A percentile compares a stretch with the other conserved stretches of the same genome.
phyloP scores from a whole-genome alignment of 2,797 vertebrate species.

The Chaenodraco wilsoni region DNA sequence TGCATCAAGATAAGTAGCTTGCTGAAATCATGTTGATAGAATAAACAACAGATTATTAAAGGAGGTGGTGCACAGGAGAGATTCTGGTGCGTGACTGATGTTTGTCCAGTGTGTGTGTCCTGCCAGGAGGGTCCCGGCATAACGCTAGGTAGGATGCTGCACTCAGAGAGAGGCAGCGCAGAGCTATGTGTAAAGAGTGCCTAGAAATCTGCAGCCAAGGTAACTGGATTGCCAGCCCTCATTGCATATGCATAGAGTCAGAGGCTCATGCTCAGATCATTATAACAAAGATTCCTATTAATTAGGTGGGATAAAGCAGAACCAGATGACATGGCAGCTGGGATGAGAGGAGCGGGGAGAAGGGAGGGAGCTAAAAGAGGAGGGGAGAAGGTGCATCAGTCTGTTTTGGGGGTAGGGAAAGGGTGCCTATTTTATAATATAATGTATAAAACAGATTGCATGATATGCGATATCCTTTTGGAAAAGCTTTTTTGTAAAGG shows the following conservation, averaged over 20 bases:
- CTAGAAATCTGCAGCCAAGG: conserved; percentile 73
- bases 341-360: conserved; percentile 73
- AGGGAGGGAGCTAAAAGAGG: conserved; percentile 59
- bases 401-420: conserved; percentile 46
- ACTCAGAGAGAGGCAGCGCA: conserved; percentile 35
- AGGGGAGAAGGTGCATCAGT: conserved; percentile 64
- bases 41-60: conserved; percentile 89
- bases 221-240: conserved; percentile 72
- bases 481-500: neutral
- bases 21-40: conserved; percentile 88
- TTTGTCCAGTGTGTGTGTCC: conserved; percentile 48
- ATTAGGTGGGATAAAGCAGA: conserved; percentile 86
- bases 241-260: conserved; percentile 84
- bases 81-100: conserved; percentile 54
- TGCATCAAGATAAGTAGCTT: conserved; percentile 89
- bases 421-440: conserved; percentile 29
- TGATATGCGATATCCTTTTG: conserved; percentile 19
- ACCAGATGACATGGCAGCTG: conserved; percentile 82
- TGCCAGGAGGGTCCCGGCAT: conserved; percentile 51
- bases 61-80: conserved; percentile 50
- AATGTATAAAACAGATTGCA: conserved; percentile 22
- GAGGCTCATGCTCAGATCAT: conserved; percentile 82
- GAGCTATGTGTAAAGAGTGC: conserved; percentile 56
- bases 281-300: conserved; percentile 88
- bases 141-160: conserved; percentile 33